phyloP scores from a whole-genome alignment of 2,113 vertebrate species.

The Seriola rivoliana region DNA sequence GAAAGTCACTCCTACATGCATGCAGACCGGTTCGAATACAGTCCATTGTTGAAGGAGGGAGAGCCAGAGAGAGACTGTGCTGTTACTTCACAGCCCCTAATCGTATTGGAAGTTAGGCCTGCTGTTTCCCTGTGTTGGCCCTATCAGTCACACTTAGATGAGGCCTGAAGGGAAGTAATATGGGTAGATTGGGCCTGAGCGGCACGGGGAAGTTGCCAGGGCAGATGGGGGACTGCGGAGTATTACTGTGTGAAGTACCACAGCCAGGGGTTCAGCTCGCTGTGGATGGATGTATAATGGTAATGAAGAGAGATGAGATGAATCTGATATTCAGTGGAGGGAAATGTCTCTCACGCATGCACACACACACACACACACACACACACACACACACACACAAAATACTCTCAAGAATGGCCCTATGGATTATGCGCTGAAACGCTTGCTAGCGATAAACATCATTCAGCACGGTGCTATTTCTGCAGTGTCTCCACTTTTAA shows the following conservation, averaged over 20 bases:
- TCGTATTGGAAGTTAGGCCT: slow-evolving; percentile 70
- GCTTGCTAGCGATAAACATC: slow-evolving; percentile 67
- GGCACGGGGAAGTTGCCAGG: slow-evolving; percentile 65
- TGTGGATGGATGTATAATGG: slow-evolving; percentile 59
- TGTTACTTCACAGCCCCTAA: slow-evolving; percentile 69
- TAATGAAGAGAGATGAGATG: slow-evolving; percentile 77
- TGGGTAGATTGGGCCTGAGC: slow-evolving; percentile 72
- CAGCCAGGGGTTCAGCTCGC: slow-evolving; percentile 57
- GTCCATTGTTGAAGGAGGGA: slow-evolving; percentile 36
- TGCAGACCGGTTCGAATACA: slow-evolving; percentile 28
- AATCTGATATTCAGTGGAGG: slow-evolving; percentile 61
- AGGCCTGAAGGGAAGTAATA: slow-evolving; percentile 70
- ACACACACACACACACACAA: slow-evolving; percentile 15
- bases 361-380: neutral
- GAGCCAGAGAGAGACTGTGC: slow-evolving; percentile 29
- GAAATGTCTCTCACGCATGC: slow-evolving; percentile 9
- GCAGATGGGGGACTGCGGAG: slow-evolving; percentile 56
- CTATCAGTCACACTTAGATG: slow-evolving; percentile 76
- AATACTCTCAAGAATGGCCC: slow-evolving; percentile 52
- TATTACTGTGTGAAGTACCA: slow-evolving; percentile 56
- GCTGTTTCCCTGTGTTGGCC: slow-evolving; percentile 69
- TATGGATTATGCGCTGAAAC: slow-evolving; percentile 63
- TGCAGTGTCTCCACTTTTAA: slow-evolving; percentile 75
- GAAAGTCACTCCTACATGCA: slow-evolving; percentile 62
- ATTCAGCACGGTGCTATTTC: slow-evolving; percentile 59